phyloP scores from a whole-genome alignment of 2,888 invertebrate genomes.

The Galeopsomyia nigrocyanea region DNA sequence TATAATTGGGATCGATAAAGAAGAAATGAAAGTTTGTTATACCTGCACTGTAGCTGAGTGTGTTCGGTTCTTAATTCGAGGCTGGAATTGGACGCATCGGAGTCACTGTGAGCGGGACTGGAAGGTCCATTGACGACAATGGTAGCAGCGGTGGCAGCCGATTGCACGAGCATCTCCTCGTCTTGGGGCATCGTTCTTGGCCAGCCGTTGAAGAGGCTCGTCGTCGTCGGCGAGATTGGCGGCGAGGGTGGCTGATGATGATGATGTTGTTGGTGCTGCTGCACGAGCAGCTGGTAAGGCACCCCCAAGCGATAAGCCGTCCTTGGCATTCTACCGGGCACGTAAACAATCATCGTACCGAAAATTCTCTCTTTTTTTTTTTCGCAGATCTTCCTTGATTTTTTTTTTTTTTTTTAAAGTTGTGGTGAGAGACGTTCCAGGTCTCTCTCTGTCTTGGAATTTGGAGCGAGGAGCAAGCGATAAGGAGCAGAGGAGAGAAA shows the following conservation, averaged over 20 bases:
- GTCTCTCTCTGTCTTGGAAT: no score
- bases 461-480: no score
- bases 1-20: no score
- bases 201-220: slow-evolving; percentile 51
- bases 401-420: background rate
- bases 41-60: slow-evolving; percentile 67
- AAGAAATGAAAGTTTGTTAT: no score
- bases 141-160: background rate
- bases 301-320: slow-evolving; percentile 60
- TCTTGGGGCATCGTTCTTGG: slow-evolving; percentile 66
- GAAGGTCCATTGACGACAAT: slow-evolving; percentile 57
- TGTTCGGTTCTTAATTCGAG: slow-evolving; percentile 65
- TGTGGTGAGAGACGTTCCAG: slow-evolving; percentile 65
- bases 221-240: slow-evolving; percentile 45
- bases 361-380: slow-evolving; percentile 14
- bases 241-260: slow-evolving; percentile 52
- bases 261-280: slow-evolving; percentile 27
- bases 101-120: slow-evolving; percentile 66
- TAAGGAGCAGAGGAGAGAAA: background rate
- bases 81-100: slow-evolving; percentile 66
- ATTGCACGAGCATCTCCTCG: slow-evolving; percentile 57
- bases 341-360: slow-evolving; percentile 66
- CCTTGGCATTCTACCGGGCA: slow-evolving; percentile 68
- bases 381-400: background rate
- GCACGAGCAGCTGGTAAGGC: slow-evolving; percentile 55